phyloP scores from a whole-genome alignment of 2,888 invertebrate genomes.

The Cryptocheilus praepositus region DNA sequence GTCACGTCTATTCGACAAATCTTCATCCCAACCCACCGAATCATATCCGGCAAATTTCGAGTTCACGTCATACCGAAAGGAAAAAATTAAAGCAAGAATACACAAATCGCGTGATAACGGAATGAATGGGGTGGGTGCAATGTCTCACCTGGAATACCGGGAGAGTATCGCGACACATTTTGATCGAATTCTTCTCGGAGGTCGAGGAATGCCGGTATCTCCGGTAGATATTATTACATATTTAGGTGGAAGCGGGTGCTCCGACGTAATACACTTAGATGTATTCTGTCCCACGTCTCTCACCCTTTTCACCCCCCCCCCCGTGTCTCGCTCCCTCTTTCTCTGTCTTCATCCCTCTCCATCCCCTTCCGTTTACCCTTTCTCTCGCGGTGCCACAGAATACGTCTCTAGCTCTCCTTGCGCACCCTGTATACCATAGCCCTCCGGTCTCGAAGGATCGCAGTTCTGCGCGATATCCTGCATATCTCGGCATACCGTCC shows the following conservation, averaged over 20 bases:
- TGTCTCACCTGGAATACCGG: slow-evolving; percentile 57
- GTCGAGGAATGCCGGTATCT: slow-evolving; percentile 55
- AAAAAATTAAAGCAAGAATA: too few species aligned
- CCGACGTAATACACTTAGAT: slow-evolving; percentile 53
- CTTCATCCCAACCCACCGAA: too few species aligned
- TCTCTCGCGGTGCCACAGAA: slow-evolving; percentile 28
- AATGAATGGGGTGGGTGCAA: too few species aligned
- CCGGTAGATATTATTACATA: slow-evolving; percentile 63
- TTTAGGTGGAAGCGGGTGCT: slow-evolving; percentile 58
- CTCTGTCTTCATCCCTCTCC: slow-evolving; percentile 8
- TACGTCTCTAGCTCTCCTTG: slow-evolving; percentile 46
- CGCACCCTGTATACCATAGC: slow-evolving; percentile 32
- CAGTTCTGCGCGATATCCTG: slow-evolving; percentile 64
- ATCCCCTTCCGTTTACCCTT: not conserved
- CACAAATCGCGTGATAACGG: too few species aligned
- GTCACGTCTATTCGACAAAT: too few species aligned
- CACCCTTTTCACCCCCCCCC: slow-evolving; percentile 4
- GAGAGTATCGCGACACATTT: slow-evolving; percentile 59
- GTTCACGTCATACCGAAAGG: slow-evolving; percentile 37
- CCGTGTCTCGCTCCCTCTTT: slow-evolving; percentile 6
- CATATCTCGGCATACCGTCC: slow-evolving; percentile 68
- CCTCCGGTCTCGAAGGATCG: slow-evolving; percentile 55
- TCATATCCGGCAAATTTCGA: too few species aligned
- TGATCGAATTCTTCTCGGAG: slow-evolving; percentile 59
- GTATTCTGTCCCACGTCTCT: slow-evolving; percentile 36